Evolutionary conservation across 2,797 vertebrate species (phyloP).

Genomic region (Peromyscus eremicus): DNA sequence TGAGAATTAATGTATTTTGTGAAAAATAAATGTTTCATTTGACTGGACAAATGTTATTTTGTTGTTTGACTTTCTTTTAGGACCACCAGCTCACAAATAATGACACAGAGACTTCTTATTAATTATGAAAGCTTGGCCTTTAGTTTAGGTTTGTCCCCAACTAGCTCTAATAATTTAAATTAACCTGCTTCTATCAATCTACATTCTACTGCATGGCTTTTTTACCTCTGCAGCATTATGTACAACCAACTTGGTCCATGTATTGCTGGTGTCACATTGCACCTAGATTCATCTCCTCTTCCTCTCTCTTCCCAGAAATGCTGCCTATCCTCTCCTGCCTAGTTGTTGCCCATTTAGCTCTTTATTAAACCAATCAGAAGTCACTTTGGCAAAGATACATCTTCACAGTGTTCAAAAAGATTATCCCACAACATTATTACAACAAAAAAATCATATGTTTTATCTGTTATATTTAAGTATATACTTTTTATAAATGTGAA

Average conservation of each 20-base stretch:
- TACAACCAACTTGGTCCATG: background rate
- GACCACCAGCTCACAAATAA: background rate
- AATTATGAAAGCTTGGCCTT: background rate
- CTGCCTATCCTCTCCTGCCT: background rate
- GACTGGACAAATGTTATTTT: background rate
- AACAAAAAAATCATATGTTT: background rate
- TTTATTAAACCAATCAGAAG: background rate
- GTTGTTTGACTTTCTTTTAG: background rate
- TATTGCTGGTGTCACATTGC: background rate
- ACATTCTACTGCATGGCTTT: background rate
- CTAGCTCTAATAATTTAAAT: background rate
- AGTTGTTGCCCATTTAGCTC: background rate
- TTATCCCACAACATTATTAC: background rate
- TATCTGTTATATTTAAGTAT: background rate
- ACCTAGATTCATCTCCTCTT: background rate
- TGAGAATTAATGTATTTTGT: conserved; percentile 1
- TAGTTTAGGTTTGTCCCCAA: background rate
- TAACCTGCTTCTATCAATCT: background rate
- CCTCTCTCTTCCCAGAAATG: background rate
- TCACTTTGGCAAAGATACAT: background rate
- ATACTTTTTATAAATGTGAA: background rate
- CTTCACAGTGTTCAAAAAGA: background rate
- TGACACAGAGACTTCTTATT: background rate
- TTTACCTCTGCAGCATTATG: background rate
- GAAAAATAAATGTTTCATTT: conserved; percentile 12